Percentiles rank a stretch among this genome's conserved stretches.
phyloP scores from a whole-genome alignment of 2,797 vertebrate species.

The Argyrosomus regius region DNA sequence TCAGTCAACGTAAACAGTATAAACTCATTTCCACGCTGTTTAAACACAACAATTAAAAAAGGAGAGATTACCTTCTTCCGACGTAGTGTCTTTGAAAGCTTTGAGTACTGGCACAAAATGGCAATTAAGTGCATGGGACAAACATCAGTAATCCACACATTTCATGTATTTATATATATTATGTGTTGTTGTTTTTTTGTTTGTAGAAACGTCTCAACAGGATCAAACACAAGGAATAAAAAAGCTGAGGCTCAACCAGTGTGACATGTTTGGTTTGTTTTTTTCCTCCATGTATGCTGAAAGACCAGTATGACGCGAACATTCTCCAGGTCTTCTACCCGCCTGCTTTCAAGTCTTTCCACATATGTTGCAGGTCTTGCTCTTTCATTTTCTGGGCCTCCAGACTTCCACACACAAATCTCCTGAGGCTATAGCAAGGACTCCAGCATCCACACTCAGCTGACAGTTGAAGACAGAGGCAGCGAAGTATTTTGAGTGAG shows the following conservation, averaged over 20 bases:
- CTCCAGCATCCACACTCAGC: slow-evolving; percentile 90
- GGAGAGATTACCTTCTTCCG: background rate
- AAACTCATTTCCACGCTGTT: slow-evolving; percentile 6
- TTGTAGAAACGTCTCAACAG: background rate
- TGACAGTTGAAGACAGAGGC: slow-evolving; percentile 54
- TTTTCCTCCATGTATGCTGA: background rate
- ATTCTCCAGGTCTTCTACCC: background rate
- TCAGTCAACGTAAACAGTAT: slow-evolving; percentile 13
- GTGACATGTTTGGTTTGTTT: background rate
- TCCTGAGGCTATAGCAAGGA: slow-evolving; percentile 90
- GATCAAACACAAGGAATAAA: background rate
- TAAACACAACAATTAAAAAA: background rate
- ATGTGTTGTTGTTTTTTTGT: background rate
- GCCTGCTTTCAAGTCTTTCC: slow-evolving; percentile 1
- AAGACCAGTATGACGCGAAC: background rate
- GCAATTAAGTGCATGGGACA: background rate
- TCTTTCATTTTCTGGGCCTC: slow-evolving; percentile 81
- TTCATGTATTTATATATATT: background rate
- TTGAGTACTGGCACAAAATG: slow-evolving; percentile 8
- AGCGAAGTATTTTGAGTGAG: background rate
- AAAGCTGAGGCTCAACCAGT: background rate
- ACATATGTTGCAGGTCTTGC: background rate
- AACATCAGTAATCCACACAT: background rate
- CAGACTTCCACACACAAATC: slow-evolving; percentile 89
- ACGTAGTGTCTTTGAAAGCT: slow-evolving; percentile 2